Base-by-base conservation (phyloP, 2,888 invertebrate species). In the Antheraea yamamai region DNA sequence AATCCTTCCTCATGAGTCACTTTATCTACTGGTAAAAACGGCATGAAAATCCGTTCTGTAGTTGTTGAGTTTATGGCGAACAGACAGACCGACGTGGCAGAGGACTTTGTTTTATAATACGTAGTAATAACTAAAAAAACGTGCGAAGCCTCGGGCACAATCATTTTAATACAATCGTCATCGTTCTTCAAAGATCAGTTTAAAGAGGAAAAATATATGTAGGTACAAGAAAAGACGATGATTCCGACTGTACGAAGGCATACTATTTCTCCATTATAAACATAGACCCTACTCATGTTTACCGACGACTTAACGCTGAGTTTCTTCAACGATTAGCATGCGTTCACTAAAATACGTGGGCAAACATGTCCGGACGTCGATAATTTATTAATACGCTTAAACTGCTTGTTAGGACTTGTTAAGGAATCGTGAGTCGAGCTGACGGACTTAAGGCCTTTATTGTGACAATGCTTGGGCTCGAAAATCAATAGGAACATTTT, bases 321-420 rank as follows among this genome's bases (percentile, higher is more conserved):
- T 91, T 91, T 91, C 88, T 86, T 86, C 83, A 80, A 78, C 87
- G 80, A 87, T 92, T 92, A 92, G 84, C 89, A 83, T 80, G 79
- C 79, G 81, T 78, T 81, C 84, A 89, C 92, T 92, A 92, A 92
- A 91, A 91, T 85, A 82, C 84, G 80, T 82, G 81, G 81, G 81
- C 86, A 89, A 90, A 91, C 85, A 87, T 75, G 76, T 80, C 81
- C 79, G 80, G 78, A 79, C 84, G 78, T 80, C 81, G 87, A 89
- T 92, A 89, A 91, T 91, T 89, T 89, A 89, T 91, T 90, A 88
- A 89, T 89, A 90, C 83, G 83, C 87, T 85, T 86, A 88, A 88
- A 88, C 81, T n/a, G 51, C 72, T 72, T 72, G 72, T 72, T 72
- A 12, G 72, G 47, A 51, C 23, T 3, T 66, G 72, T 72, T 16